phyloP scores from a whole-genome alignment of 2,113 vertebrate species.

The Scortum barcoo region DNA sequence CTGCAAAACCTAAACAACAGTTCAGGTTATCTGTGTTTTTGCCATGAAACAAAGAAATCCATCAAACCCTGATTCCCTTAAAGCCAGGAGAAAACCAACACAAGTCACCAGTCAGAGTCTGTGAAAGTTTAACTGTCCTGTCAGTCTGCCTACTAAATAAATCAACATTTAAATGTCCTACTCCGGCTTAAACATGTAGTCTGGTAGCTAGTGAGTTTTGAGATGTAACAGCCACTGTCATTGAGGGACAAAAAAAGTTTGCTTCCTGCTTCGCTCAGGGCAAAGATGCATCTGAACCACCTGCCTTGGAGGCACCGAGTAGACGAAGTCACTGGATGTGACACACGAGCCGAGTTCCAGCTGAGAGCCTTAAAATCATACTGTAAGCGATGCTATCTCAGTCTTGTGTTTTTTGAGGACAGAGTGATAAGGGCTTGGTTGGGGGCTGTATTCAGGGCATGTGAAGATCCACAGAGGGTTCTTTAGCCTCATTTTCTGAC shows the following conservation, averaged over 20 bases:
- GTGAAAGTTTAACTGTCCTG: neutral
- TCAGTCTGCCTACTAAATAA: neutral
- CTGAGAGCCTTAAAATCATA: constrained; percentile 35
- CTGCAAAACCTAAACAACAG: neutral
- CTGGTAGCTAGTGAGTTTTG: neutral
- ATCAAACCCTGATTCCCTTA: neutral
- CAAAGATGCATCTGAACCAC: constrained; percentile 13
- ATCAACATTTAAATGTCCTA: neutral
- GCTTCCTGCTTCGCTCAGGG: neutral
- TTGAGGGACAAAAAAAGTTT: neutral
- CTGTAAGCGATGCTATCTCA: constrained; percentile 41
- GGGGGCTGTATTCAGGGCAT: constrained; percentile 69
- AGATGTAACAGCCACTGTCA: neutral
- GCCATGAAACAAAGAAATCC: neutral
- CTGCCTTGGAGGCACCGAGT: constrained; percentile 11
- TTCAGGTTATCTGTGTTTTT: neutral
- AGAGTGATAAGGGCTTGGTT: constrained; percentile 45
- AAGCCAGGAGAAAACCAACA: neutral
- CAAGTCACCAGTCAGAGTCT: neutral
- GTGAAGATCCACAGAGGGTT: constrained; percentile 61
- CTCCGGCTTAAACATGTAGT: neutral
- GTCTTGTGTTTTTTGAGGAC: constrained; percentile 63
- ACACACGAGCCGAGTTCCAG: constrained; percentile 26
- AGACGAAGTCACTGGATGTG: neutral
- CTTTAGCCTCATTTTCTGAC: constrained; percentile 74